These are phyloP conservation scores for Stylophora pistillata DNA, from an alignment of 64 coral and sea anemone genomes.

Conservation along the genomic window DNA sequence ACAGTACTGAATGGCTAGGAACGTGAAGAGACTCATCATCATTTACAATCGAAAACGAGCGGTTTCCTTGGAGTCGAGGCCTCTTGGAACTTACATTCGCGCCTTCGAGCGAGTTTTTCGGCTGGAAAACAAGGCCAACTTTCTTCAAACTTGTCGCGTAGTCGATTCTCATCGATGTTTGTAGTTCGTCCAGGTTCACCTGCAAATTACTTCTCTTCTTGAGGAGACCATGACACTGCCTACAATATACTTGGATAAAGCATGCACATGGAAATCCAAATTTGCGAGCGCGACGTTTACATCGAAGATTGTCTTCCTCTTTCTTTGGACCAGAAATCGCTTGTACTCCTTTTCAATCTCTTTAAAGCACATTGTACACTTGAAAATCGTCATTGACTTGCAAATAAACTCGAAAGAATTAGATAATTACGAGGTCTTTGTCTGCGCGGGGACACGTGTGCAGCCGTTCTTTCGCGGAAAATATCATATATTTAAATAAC, in stretches of 20 bases:
- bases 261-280: too few species aligned
- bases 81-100: not conserved
- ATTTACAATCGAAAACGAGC: not conserved
- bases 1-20: too few species aligned
- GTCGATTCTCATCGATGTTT: too few species aligned
- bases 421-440: not conserved
- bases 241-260: too few species aligned
- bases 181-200: too few species aligned
- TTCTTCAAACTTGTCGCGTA: too few species aligned
- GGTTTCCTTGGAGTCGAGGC: not conserved
- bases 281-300: too few species aligned
- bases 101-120: not conserved
- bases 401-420: not conserved
- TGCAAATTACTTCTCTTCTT: too few species aligned
- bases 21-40: too few species aligned
- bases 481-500: not conserved
- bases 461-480: not conserved
- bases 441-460: not conserved
- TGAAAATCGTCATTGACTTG: not conserved
- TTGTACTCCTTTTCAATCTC: not conserved
- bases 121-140: too few species aligned
- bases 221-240: too few species aligned
- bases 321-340: not conserved
- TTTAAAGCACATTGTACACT: slow-evolving; percentile 38
- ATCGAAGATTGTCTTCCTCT: not conserved